Evolutionary conservation across 2,888 invertebrate species (phyloP), one percentile per base, ranked within the genome.

Genomic region (Hermaeophaga mercurialis): DNA sequence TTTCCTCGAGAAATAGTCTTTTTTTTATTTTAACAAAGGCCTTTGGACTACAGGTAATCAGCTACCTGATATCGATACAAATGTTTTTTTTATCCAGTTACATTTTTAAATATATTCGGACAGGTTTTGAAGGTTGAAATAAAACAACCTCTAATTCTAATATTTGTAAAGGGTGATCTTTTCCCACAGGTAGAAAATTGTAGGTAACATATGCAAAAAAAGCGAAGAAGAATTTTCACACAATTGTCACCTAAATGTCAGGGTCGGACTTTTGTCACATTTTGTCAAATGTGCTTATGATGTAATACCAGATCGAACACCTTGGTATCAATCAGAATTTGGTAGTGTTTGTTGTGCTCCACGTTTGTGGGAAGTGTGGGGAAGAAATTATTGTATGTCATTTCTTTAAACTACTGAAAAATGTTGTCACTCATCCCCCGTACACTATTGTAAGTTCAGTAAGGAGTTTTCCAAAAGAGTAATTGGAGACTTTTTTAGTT

Each of bases 361-460:
- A 34, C 17, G 38, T 12, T 39, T 19, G 34, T 24, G 34, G 26
- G 12, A 18, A 22, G 9, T 26, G 41, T 28, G 12, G 11, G 34
- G n/a, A 19, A 24, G 14, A 26, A 54, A 38, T 19, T 15, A 26
- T 46, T 31, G 19, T 22, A 48, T 54, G 47, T 12, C 22, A 17
- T n/a, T 39, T 38, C 34, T 45, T n/a, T 38, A 17, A 24, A 18
- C 11, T 7, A 7, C 12, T 62, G 59, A 65, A 73, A 72, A 71
- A 75, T 75, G 75, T 74, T 75, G 43, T 24, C 43, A 14, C 43
- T 43, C 24, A 43, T 43, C 14, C 26, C 43, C 3, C 43, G 43
- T 12, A 43, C 43, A 26, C 5, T 43, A 18, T 14, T 43, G 43
- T 43, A 14, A 43, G 43, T 43, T 24, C 4, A 24, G 14, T 17